A percentile compares a stretch with the other conserved stretches of the same genome.
These are phyloP conservation scores for Rhabdomys dilectus DNA, from an alignment of 2,113 vertebrate genomes.

Conservation along the genomic window DNA sequence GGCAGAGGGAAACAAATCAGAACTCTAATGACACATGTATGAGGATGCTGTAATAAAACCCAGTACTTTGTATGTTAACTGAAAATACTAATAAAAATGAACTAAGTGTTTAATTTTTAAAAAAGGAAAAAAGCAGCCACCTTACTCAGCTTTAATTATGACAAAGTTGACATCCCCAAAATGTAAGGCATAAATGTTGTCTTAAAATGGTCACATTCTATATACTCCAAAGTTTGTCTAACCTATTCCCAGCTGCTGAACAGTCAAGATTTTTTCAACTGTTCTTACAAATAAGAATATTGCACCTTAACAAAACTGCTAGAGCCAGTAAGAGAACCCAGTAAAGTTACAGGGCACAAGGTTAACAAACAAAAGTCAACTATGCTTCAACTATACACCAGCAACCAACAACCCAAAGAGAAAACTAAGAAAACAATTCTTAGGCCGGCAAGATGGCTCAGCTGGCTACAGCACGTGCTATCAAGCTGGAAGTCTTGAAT, in stretches of 20 bases:
- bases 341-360: constrained; percentile 3
- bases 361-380: constrained; percentile 28
- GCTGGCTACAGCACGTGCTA: too few relatives aligned
- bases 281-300: constrained; percentile 37
- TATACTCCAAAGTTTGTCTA: constrained; percentile 29
- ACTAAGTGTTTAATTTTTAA: neutral
- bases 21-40: neutral
- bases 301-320: neutral
- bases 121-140: neutral
- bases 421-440: neutral
- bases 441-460: neutral
- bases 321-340: constrained; percentile 29
- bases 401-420: constrained; percentile 19
- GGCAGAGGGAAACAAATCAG: neutral
- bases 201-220: constrained; percentile 19
- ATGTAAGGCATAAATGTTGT: neutral
- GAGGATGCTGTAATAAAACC: neutral
- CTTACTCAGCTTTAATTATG: constrained; percentile 40
- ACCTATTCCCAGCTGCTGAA: neutral
- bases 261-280: constrained; percentile 35
- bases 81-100: neutral
- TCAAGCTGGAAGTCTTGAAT: neutral
- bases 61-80: neutral
- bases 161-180: constrained; percentile 17
- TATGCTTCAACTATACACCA: constrained; percentile 1